These are phyloP conservation scores for Parapsyche elsis DNA, from an alignment of 1,140 invertebrate species.

Conservation along the genomic window DNA sequence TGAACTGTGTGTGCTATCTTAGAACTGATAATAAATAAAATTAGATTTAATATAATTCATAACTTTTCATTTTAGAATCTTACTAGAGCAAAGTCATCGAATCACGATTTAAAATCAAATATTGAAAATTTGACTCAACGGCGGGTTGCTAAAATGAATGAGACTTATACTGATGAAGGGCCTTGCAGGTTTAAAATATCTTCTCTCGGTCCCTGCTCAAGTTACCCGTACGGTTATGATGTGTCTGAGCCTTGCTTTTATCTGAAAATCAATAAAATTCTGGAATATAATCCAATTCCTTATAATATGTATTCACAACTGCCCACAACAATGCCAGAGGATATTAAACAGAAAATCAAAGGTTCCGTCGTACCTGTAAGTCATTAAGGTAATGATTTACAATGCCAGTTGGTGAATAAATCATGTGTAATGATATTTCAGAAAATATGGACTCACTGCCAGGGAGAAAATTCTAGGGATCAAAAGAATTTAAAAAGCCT, in stretches of 20 bases:
- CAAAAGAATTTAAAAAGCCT: constrained; percentile 69
- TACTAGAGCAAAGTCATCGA: too few species aligned
- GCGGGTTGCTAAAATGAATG: too few species aligned
- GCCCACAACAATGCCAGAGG: constrained; percentile 58
- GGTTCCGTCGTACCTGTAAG: constrained; percentile 27
- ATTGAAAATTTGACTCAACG: too few species aligned
- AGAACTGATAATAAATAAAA: too few species aligned
- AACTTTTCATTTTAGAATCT: constrained; percentile 16
- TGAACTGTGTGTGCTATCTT: too few species aligned
- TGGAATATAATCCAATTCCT: constrained; percentile 55
- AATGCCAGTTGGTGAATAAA: background rate
- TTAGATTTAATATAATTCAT: too few species aligned
- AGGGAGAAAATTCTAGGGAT: constrained; percentile 70
- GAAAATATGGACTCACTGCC: constrained; percentile 68
- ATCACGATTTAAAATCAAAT: too few species aligned
- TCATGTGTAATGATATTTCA: background rate
- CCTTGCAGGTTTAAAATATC: constrained; percentile 44
- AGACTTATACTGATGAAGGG: too few species aligned
- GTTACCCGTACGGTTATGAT: constrained; percentile 62
- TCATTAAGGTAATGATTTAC: background rate
- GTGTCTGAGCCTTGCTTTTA: constrained; percentile 64
- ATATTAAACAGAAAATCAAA: constrained; percentile 31
- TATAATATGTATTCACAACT: constrained; percentile 57
- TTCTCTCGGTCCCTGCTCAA: constrained; percentile 49
- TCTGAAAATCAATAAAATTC: constrained; percentile 66